phyloP scores from a whole-genome alignment of 2,888 invertebrate species.

The Leptopterna dolabrata region DNA sequence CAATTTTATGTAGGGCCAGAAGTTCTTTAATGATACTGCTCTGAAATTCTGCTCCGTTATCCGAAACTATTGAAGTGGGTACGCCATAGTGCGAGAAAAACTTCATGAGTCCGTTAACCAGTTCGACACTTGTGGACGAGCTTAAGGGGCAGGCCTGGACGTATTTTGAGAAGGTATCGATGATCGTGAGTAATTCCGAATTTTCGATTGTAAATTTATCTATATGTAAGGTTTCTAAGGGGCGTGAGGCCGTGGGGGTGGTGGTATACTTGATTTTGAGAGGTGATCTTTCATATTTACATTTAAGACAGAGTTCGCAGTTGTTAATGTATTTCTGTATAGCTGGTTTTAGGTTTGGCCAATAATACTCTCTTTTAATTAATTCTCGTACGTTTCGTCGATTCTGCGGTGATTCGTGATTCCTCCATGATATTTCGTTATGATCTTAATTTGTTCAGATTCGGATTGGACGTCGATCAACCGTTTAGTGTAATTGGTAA shows the following conservation, averaged over 20 bases:
- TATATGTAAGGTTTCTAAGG: slow-evolving; percentile 60
- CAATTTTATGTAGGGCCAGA: slow-evolving; percentile 12
- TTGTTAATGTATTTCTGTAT: too few relatives aligned
- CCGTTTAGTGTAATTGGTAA: too few relatives aligned
- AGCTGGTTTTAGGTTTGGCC: too few relatives aligned
- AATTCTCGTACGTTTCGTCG: too few relatives aligned
- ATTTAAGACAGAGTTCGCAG: too few relatives aligned
- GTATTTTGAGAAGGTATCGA: slow-evolving; percentile 58
- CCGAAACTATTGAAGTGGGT: slow-evolving; percentile 28
- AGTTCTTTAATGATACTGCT: slow-evolving; percentile 39
- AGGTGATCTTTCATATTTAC: slow-evolving; percentile 60
- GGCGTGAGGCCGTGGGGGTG: slow-evolving; percentile 59
- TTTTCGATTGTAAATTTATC: slow-evolving; percentile 52
- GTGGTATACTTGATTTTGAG: slow-evolving; percentile 56
- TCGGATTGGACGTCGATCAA: too few relatives aligned
- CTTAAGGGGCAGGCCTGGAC: slow-evolving; percentile 49
- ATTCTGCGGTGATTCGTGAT: too few relatives aligned
- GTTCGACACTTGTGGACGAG: slow-evolving; percentile 10
- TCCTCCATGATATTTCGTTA: too few relatives aligned
- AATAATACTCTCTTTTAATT: too few relatives aligned
- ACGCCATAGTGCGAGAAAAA: slow-evolving; percentile 45
- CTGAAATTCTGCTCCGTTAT: slow-evolving; percentile 52
- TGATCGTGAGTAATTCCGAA: slow-evolving; percentile 56
- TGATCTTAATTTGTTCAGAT: too few relatives aligned
- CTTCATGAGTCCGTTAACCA: slow-evolving; percentile 10